Base-by-base conservation (phyloP, 1,140 invertebrate genomes). In the Marisa cornuarietis region DNA sequence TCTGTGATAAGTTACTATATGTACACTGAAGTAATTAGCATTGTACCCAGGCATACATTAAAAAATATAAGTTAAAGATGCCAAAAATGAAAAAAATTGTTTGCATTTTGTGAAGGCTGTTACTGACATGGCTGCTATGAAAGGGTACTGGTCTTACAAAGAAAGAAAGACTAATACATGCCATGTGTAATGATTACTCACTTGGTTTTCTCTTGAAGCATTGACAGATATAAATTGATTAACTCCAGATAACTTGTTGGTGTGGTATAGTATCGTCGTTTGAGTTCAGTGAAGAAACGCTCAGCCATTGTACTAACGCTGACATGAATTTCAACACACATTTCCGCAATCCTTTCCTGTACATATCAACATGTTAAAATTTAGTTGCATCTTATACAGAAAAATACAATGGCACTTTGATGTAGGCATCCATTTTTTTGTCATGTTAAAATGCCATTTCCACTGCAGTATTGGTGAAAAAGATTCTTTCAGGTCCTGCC, bases 161-260 rank as follows among this genome's bases (percentile, higher is more conserved):
- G n/a, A n/a, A 5, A 73, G 20, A 8, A 73, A 52, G 22, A 51
- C 0, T n/a, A 20, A 16, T 22, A 54, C 51, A 51, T 24, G 16
- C 11, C 65, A 42, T 20, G 26, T 5, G 51, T 22, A 18, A 42
- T 42, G 31, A 42, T 72, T 24, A 87, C 86, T 84, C 81, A 91
- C 90, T 90, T 92, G 78, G 88, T 91, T 80, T 90, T 91, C 22
- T 90, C 89, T 16, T 75, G 76, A 83, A 96, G 93, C 92, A 96
- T 96, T 0, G 95, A 95, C 52, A 93, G 92, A 66, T 96, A 97
- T 0, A 96, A 92, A 87, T 95, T 96, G n/a, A 97, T 92, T 11
- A 97, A 90, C 86, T 96, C 95, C 66, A 97, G 92, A 88, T 97
- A 97, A 87, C 95, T 96, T 84, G 95, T 97, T 0, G 96, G 96